These are phyloP conservation scores for Lepidothrix coronata DNA, from an alignment of 2,113 vertebrate species.

Conservation along the genomic window DNA sequence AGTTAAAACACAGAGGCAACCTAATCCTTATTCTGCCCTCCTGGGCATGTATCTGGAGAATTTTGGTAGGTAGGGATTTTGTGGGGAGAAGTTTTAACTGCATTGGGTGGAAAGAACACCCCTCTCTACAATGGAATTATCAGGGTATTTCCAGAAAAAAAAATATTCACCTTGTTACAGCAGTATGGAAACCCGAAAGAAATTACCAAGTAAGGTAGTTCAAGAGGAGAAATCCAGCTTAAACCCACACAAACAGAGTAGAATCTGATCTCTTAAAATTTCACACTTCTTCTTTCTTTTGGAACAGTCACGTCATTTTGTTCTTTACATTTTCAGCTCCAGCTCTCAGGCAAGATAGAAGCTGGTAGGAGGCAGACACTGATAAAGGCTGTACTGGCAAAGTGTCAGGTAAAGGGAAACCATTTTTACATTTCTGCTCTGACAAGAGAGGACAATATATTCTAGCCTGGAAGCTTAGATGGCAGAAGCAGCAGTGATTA, in stretches of 20 bases:
- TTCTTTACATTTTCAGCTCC: constrained; percentile 21
- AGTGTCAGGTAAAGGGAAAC: constrained; percentile 31
- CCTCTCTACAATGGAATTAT: neutral
- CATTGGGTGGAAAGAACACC: neutral
- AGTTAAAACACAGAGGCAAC: neutral
- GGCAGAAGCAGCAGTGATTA: constrained; percentile 56
- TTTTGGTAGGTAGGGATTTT: neutral
- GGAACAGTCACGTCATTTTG: neutral
- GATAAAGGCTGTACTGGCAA: constrained; percentile 37
- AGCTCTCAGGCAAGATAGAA: constrained; percentile 17
- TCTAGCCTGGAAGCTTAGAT: constrained; percentile 32
- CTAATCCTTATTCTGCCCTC: neutral
- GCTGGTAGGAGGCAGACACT: constrained; percentile 44
- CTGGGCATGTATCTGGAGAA: neutral
- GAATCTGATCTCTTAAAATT: neutral
- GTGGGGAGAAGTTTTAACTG: neutral
- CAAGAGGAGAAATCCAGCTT: neutral
- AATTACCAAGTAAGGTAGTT: neutral
- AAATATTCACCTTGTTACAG: neutral
- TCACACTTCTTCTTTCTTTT: constrained; percentile 14
- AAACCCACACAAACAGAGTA: neutral
- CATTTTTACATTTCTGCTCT: constrained; percentile 49
- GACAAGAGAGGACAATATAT: constrained; percentile 46
- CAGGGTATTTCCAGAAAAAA: neutral
- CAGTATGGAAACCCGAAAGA: neutral